These are phyloP conservation scores for Epizoanthus ramosus DNA, from an alignment of 92 coral and sea anemone species.

Conservation along the genomic window DNA sequence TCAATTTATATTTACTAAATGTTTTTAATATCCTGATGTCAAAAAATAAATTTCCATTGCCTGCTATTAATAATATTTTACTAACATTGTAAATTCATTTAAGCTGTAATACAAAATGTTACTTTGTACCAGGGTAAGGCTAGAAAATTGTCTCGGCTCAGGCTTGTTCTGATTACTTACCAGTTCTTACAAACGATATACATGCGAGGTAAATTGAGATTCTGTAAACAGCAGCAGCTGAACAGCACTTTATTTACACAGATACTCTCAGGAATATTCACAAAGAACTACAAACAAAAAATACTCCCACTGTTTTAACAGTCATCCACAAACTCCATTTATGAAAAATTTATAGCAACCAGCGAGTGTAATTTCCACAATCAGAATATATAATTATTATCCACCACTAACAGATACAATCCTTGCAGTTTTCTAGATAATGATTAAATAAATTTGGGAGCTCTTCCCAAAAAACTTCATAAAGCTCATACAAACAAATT, in stretches of 20 bases:
- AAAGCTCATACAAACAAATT: constrained; percentile 6
- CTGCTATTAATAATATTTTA: neutral
- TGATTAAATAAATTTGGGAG: neutral
- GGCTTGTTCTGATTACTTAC: neutral
- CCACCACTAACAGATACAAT: too few relatives aligned
- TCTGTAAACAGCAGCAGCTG: constrained; percentile 1
- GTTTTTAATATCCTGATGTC: neutral
- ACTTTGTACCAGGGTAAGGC: too few relatives aligned
- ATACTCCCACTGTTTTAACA: neutral
- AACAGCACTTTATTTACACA: constrained; percentile 14
- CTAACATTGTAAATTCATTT: neutral
- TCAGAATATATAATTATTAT: neutral
- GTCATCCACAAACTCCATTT: neutral
- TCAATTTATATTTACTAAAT: neutral
- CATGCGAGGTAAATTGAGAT: neutral
- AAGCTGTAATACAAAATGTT: neutral
- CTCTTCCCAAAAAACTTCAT: neutral
- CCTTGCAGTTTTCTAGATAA: too few relatives aligned
- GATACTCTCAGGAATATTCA: neutral
- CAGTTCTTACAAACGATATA: neutral
- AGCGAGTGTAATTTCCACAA: neutral
- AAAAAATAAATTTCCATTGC: neutral
- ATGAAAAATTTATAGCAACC: constrained; percentile 1
- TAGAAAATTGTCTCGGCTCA: neutral
- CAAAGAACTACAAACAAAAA: neutral